A percentile compares a stretch with the other conserved stretches of the same genome.
phyloP scores from a whole-genome alignment of 2,797 vertebrate genomes.

The Telmatherina bonti region DNA sequence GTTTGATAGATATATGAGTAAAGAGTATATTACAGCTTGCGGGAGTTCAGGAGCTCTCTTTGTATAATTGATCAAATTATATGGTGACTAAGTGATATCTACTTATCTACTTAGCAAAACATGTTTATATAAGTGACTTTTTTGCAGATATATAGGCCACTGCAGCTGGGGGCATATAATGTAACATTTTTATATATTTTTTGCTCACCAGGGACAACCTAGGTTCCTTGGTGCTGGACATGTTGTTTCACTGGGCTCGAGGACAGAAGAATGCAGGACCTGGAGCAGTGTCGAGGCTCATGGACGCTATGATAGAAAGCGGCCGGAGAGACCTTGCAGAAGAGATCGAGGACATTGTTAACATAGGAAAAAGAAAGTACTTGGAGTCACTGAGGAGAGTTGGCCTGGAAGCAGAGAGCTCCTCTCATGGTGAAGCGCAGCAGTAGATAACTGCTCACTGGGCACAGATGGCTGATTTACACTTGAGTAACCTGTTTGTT shows the following conservation, averaged over 20 bases:
- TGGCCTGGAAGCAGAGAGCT: conserved; percentile 83
- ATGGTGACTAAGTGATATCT: too few relatives aligned
- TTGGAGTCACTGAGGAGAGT: conserved; percentile 87
- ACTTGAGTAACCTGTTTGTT: conserved; percentile 59
- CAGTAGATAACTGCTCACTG: conserved; percentile 53
- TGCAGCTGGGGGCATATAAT: neutral
- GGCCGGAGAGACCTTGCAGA: conserved; percentile 91
- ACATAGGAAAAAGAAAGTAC: conserved; percentile 90
- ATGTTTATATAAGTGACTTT: too few relatives aligned
- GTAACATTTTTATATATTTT: neutral
- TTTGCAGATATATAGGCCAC: neutral
- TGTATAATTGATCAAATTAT: too few relatives aligned
- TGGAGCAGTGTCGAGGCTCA: conserved; percentile 81
- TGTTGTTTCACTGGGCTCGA: conserved; percentile 94
- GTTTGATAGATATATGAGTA: neutral
- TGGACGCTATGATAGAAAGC: conserved; percentile 88
- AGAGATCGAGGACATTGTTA: conserved; percentile 89
- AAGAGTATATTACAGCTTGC: too few relatives aligned
- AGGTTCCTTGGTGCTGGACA: conserved; percentile 87
- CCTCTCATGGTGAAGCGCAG: conserved; percentile 55
- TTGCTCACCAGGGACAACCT: conserved; percentile 86
- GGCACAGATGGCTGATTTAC: conserved; percentile 66
- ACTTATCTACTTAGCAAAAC: too few relatives aligned
- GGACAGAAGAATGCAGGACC: conserved; percentile 80
- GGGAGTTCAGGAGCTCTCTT: too few relatives aligned